Percentiles rank a stretch among this genome's conserved stretches.
phyloP scores from a whole-genome alignment of 2,797 vertebrate genomes.

The Miichthys miiuy region DNA sequence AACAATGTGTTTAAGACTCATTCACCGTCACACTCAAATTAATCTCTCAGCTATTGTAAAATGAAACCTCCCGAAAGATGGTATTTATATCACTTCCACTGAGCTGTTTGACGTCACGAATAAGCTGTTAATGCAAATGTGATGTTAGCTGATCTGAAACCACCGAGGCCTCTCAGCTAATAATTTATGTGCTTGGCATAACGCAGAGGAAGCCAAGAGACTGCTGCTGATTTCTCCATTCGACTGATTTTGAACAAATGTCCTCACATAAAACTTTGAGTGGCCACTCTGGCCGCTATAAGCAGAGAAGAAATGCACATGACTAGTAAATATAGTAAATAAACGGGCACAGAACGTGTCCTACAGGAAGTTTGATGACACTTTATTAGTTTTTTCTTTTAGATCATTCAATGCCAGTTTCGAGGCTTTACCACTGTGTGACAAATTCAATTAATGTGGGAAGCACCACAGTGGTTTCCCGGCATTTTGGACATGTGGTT shows the following conservation, averaged over 20 bases:
- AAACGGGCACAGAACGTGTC: neutral
- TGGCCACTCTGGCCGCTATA: neutral
- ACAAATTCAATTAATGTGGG: neutral
- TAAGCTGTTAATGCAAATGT: conserved; percentile 33
- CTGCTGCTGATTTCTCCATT: conserved; percentile 6
- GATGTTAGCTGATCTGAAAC: conserved; percentile 18
- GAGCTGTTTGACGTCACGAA: conserved; percentile 21
- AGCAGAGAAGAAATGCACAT: neutral
- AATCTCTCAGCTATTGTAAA: conserved; percentile 11
- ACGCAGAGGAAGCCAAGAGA: neutral
- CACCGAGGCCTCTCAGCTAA: neutral
- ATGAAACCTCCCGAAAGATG: conserved; percentile 26
- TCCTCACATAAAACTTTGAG: conserved; percentile 4
- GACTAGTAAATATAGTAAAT: neutral
- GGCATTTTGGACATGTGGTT: neutral
- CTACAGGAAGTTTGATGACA: neutral
- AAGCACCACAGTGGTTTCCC: neutral
- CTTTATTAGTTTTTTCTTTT: neutral
- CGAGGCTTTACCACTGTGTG: neutral
- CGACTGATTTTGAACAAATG: conserved; percentile 19
- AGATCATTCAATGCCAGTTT: neutral
- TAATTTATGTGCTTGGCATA: neutral
- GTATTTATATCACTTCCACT: conserved; percentile 21
- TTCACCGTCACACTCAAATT: conserved; percentile 6
- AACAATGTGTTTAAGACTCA: conserved; percentile 12